Base-by-base conservation (phyloP, 1,140 invertebrate genomes). In the Drosophila kepulauana region DNA sequence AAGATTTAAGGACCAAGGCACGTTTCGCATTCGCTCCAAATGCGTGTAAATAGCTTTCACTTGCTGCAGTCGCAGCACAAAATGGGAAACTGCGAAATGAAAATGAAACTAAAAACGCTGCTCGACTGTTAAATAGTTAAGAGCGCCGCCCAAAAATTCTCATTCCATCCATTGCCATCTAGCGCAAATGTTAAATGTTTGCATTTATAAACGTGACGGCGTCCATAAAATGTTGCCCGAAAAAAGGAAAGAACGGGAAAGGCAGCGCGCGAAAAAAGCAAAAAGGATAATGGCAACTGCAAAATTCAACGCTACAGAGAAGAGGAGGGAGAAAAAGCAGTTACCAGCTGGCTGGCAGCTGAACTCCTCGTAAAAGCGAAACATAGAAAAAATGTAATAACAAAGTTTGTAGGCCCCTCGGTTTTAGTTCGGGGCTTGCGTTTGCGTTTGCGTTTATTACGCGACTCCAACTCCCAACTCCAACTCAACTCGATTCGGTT, bases 11-110 rank as follows among this genome's bases (percentile, higher is more conserved):
- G 82, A 64, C 68, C 74, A 65, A 43, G 45, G 78, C 85, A 88
- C 80, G 85, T 87, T 87, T 80, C 78, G 49, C 67, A 78, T 69
- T 87, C 63, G 57, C 51, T 41, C 73, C 61, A 81, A 87, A 86
- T 65, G 73, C 80, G 84, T 78, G 84, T 84, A 80, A 87, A 88
- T 88, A 80, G 79, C 80, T 88, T 87, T 82, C 84, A 81, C 84
- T 88, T 82, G 82, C 79, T 62, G 69, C 70, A 77, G 43, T 70
- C 66, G 58, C 46, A 20, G 56, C 52, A 25, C 35, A 20, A 48
- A 48, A 48, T 20, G 33, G 15, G 33, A 57, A 57, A 57, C 20
- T 57, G 35, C 3, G 5, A 57, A 41, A 88, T 75, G 64, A 85
- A 88, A 88, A 87, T 77, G 76, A 87, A 87, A 87, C 82, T 79